Base-by-base conservation (phyloP, 2,888 invertebrate genomes). In the Oxyscelio sp. region DNA sequence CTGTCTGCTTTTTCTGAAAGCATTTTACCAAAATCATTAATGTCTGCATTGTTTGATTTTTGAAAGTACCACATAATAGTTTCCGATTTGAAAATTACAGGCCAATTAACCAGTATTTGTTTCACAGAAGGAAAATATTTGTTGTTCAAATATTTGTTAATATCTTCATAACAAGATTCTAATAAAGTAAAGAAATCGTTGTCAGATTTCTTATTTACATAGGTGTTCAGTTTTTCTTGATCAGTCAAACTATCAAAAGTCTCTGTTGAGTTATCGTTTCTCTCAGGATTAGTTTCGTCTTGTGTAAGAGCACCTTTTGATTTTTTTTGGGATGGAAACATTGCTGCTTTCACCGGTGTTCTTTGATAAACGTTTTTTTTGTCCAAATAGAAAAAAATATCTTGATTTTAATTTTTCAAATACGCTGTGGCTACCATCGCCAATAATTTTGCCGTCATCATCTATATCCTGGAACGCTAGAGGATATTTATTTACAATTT, bases 31-130 rank as follows among this genome's bases (percentile, higher is more conserved):
- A n/a, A n/a, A n/a, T n/a, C n/a, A n/a, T n/a, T n/a, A n/a, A n/a
- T n/a, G n/a, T n/a, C n/a, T n/a, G n/a, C n/a, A n/a, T n/a, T n/a
- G n/a, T n/a, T n/a, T n/a, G n/a, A n/a, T n/a, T n/a, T n/a, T 27
- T 27, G 27, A 6, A 27, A 75, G 17, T 66, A 58, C 75, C 75
- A 75, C 19, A 0, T 34, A 9, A 75, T 75, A 5, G 38, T 22
- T 58, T 75, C 75, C 1, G 75, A 65, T 31, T 77, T 77, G n/a
- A 66, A 77, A 19, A 77, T 34, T 0, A 77, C 11, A 24, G 75
- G 75, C 75, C 75, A 77, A 48, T 77, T 15, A 38, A 2, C 13
- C 9, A 58, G n/a, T n/a, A 70, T n/a, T 13, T 59, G 11, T 48
- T 54, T 17, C 9, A 71, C 19, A 34, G 43, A 31, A 21, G 43